phyloP scores from a whole-genome alignment of 2,888 invertebrate species.

The Deilephila porcellus region DNA sequence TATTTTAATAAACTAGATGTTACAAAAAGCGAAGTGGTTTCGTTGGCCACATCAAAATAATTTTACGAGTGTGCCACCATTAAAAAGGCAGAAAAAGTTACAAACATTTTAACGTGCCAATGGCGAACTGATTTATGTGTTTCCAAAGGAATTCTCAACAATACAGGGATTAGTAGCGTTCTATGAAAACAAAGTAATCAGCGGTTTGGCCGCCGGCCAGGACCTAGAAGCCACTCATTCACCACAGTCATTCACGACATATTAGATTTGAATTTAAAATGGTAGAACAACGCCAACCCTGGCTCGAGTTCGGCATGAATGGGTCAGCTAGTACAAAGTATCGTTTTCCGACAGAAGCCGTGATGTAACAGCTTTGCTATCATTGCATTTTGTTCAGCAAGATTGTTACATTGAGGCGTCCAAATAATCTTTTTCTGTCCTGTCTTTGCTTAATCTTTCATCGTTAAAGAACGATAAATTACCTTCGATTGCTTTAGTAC shows the following conservation, averaged over 20 bases:
- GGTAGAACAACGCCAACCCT: constrained; percentile 28
- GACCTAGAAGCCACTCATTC: constrained; percentile 65
- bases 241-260: constrained; percentile 39
- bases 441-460: too few relatives aligned
- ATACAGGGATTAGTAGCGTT: constrained; percentile 51
- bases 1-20: constrained; percentile 38
- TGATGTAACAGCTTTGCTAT: too few relatives aligned
- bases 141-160: constrained; percentile 55
- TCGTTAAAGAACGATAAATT: too few relatives aligned
- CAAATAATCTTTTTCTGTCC: too few relatives aligned
- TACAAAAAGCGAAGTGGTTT: constrained; percentile 45
- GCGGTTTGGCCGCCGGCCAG: constrained; percentile 62
- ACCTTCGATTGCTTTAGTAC: too few relatives aligned
- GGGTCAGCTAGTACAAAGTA: not conserved
- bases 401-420: too few relatives aligned
- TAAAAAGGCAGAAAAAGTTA: constrained; percentile 48
- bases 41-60: constrained; percentile 55
- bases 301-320: not conserved
- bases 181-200: constrained; percentile 67
- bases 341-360: too few relatives aligned
- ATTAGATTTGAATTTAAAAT: constrained; percentile 22
- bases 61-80: constrained; percentile 50
- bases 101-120: constrained; percentile 55
- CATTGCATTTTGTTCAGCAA: too few relatives aligned
- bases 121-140: constrained; percentile 58